Percentiles rank a stretch among this genome's conserved stretches.
phyloP scores from a whole-genome alignment of 2,888 invertebrate species.

The Pammene fasciana region DNA sequence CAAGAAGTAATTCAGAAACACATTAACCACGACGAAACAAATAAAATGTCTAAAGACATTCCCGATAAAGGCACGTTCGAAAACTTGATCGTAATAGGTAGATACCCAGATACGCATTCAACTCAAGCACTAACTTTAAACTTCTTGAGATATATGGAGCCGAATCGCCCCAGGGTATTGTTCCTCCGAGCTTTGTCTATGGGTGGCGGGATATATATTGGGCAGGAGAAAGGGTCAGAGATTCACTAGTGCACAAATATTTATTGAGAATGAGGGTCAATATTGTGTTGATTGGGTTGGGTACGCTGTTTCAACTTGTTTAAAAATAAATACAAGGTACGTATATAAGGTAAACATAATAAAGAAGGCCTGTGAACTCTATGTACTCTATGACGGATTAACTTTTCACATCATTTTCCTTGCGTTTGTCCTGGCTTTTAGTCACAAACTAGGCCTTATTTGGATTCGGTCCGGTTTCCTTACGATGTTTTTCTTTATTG shows the following conservation, averaged over 20 bases:
- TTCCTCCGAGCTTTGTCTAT: constrained; percentile 40
- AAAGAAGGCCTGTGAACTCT: not conserved
- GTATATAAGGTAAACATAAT: not conserved
- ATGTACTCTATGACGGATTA: too few species aligned
- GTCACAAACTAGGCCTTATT: too few species aligned
- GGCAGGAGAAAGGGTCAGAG: constrained; percentile 29
- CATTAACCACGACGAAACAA: constrained; percentile 22
- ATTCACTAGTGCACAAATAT: constrained; percentile 33
- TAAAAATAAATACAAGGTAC: not conserved
- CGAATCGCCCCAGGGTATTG: constrained; percentile 28
- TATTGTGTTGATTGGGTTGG: constrained; percentile 15
- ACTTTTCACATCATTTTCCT: too few species aligned
- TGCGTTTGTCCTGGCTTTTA: too few species aligned
- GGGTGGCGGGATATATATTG: constrained; percentile 28
- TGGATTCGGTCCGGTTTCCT: too few species aligned
- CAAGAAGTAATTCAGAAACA: constrained; percentile 3
- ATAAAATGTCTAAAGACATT: constrained; percentile 36
- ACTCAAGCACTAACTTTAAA: constrained; percentile 42
- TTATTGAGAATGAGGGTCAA: constrained; percentile 27
- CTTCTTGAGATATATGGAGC: constrained; percentile 40
- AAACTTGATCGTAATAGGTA: constrained; percentile 38
- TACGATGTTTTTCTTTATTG: too few species aligned
- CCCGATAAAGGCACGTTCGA: constrained; percentile 34
- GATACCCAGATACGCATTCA: constrained; percentile 37
- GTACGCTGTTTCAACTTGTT: constrained; percentile 12